phyloP scores from a whole-genome alignment of 2,797 vertebrate species.

The Hafferia zeledoni region DNA sequence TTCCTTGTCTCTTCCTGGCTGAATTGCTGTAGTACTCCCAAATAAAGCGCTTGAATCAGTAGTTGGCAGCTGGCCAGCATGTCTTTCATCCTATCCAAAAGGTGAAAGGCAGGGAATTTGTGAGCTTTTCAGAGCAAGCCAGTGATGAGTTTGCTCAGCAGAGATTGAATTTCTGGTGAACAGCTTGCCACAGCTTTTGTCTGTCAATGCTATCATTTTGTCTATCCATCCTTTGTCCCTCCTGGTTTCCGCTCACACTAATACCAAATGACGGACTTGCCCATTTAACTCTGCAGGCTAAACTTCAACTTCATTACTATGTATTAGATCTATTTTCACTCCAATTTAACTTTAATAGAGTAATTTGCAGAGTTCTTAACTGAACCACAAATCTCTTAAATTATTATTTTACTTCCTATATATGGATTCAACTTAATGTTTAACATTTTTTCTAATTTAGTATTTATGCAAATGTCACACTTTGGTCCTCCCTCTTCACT shows the following conservation, averaged over 20 bases:
- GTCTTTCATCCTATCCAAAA: slow-evolving; percentile 12
- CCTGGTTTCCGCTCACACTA: background rate
- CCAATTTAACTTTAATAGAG: slow-evolving; percentile 56
- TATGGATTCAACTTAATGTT: background rate
- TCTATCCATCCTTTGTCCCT: background rate
- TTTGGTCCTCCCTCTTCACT: background rate
- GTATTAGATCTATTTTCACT: slow-evolving; percentile 57
- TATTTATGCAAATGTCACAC: background rate
- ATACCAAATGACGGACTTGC: background rate
- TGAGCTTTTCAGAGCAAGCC: slow-evolving; percentile 23
- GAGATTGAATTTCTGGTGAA: slow-evolving; percentile 15
- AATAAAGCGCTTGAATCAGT: slow-evolving; percentile 15
- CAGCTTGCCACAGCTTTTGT: slow-evolving; percentile 36
- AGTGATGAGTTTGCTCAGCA: background rate
- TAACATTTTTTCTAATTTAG: slow-evolving; percentile 10
- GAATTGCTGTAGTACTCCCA: background rate
- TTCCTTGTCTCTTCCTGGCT: background rate
- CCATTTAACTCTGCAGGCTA: slow-evolving; percentile 21
- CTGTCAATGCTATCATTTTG: background rate
- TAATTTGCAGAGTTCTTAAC: slow-evolving; percentile 54
- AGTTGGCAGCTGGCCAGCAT: background rate
- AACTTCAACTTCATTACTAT: slow-evolving; percentile 63
- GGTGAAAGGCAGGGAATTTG: slow-evolving; percentile 11
- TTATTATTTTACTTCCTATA: slow-evolving; percentile 17
- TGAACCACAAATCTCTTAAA: slow-evolving; percentile 39